Conservation (phyloP, 2,113 vertebrate species). For the Helogale parvula region DNA sequence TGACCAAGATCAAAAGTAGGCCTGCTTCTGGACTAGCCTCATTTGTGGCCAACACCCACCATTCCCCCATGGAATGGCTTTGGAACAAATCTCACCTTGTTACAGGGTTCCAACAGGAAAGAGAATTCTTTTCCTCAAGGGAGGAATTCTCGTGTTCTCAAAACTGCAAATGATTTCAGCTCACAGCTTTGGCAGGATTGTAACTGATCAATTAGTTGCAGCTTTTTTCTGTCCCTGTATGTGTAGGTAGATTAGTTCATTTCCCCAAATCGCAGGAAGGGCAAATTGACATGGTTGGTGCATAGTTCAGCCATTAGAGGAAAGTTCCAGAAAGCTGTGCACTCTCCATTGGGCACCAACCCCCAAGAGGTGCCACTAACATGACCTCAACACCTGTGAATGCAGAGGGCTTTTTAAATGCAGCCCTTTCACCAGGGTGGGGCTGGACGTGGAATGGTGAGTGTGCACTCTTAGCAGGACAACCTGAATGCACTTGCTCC, state of each 20-base stretch:
- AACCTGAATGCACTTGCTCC: neutral
- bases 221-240: neutral
- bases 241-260: neutral
- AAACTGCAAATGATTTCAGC: neutral
- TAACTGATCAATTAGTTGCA: neutral
- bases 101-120: neutral
- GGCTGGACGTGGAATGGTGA: neutral
- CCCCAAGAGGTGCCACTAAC: neutral
- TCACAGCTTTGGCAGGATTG: neutral
- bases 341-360: neutral
- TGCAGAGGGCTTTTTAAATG: neutral
- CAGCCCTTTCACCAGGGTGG: neutral
- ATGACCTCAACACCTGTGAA: neutral
- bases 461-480: neutral
- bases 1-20: neutral
- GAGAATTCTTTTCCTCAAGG: neutral
- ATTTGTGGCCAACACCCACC: neutral
- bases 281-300: neutral
- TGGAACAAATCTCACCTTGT: conserved; percentile 1
- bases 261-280: neutral
- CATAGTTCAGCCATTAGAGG: fast-evolving
- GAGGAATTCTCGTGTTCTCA: neutral
- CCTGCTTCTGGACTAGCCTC: conserved; percentile 38
- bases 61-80: neutral
- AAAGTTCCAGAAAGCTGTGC: neutral